Conservation (phyloP, 2,797 vertebrate species). For the Acipenser oxyrinchus region DNA sequence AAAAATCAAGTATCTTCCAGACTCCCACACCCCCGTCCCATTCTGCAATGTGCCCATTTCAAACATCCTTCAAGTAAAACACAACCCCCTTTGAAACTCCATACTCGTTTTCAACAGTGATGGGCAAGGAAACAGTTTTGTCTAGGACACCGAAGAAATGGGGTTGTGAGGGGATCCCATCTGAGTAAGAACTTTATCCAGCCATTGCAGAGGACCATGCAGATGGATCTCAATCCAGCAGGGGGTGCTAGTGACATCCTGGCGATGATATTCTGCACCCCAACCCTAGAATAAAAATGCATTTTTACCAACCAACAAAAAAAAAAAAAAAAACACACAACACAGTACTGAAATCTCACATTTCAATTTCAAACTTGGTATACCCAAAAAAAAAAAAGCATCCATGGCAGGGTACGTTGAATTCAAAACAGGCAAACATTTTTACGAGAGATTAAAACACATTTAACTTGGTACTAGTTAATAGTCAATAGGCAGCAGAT, state of each 20-base stretch:
- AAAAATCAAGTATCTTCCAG: conserved; percentile 91
- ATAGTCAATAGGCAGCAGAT: no score
- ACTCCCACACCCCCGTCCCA: conserved; percentile 66
- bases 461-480: no score
- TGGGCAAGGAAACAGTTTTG: conserved; percentile 42
- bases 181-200: conserved; percentile 98
- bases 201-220: conserved; percentile 94
- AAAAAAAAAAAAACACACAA: conserved; percentile 22
- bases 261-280: conserved; percentile 98
- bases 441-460: no score
- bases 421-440: no score
- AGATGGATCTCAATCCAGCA: conserved; percentile 99
- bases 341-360: conserved; percentile 1
- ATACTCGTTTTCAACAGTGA: conserved; percentile 59
- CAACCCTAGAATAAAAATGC: conserved; percentile 71
- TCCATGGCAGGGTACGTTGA: no score
- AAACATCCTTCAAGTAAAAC: conserved; percentile 84
- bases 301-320: neutral
- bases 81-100: conserved; percentile 50
- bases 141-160: conserved; percentile 96
- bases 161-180: conserved; percentile 98
- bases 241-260: conserved; percentile 97
- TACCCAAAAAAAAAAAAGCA: no score
- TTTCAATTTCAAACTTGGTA: no score
- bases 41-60: conserved; percentile 68